These are phyloP conservation scores for Pseudopipra pipra DNA, from an alignment of 2,113 vertebrate genomes.

Conservation along the genomic window DNA sequence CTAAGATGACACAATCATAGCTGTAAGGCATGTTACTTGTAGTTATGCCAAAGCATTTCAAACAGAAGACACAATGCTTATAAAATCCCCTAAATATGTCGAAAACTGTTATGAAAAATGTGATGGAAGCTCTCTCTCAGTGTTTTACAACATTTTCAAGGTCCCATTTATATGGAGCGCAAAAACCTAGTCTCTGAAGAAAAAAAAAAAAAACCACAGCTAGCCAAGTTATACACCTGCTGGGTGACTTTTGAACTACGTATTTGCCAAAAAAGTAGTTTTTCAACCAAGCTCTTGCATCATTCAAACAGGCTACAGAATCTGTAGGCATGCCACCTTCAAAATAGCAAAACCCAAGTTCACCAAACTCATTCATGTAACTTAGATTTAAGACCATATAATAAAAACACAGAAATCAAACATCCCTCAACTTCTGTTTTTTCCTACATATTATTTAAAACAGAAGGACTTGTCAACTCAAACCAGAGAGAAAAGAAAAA, in stretches of 20 bases:
- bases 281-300: not conserved
- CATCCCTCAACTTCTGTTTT: not conserved
- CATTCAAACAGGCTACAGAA: not conserved
- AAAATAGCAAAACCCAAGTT: not conserved
- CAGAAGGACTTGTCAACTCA: not conserved
- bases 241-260: rapidly evolving
- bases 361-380: not conserved
- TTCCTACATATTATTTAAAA: not conserved
- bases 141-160: not conserved
- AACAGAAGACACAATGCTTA: not conserved
- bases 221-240: not conserved
- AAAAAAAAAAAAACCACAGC: not conserved
- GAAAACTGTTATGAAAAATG: not conserved
- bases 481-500: not conserved
- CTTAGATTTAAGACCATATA: not conserved
- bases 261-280: not conserved
- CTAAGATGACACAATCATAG: not conserved
- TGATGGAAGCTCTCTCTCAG: not conserved
- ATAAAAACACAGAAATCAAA: not conserved
- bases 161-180: not conserved
- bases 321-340: not conserved
- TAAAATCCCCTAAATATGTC: not conserved
- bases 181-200: not conserved
- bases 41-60: not conserved
- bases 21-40: not conserved